phyloP scores from a whole-genome alignment of 2,113 vertebrate species.

The Chiloscyllium plagiosum region DNA sequence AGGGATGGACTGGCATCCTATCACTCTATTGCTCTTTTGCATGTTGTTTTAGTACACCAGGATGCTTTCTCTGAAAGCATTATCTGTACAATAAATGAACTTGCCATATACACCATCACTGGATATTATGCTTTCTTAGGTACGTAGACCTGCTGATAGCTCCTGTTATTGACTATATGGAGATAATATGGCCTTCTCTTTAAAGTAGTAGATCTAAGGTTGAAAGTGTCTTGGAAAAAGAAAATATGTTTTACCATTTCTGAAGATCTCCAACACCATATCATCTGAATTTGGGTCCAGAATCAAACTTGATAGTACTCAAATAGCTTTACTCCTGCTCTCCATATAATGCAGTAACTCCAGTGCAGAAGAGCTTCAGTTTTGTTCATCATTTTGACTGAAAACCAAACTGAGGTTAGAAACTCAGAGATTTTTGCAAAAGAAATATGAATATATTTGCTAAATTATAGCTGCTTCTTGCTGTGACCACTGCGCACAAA shows the following conservation, averaged over 20 bases:
- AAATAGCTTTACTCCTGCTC: not conserved
- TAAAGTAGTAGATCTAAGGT: not conserved
- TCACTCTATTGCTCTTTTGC: not conserved
- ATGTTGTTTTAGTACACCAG: not conserved
- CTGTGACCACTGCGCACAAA: not conserved
- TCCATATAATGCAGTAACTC: not conserved
- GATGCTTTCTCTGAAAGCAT: not conserved
- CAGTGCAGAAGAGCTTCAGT: not conserved
- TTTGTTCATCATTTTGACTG: not conserved
- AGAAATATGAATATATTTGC: not conserved
- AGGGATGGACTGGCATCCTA: not conserved
- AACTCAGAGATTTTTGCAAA: not conserved
- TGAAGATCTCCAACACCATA: not conserved
- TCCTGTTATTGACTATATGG: not conserved
- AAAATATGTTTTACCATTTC: not conserved
- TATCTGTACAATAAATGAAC: not conserved
- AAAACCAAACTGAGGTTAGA: not conserved
- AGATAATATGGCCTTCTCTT: not conserved
- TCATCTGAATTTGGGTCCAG: not conserved
- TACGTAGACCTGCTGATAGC: not conserved
- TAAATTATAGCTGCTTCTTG: not conserved
- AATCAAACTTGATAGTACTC: not conserved
- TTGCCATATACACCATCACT: not conserved
- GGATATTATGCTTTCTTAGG: not conserved
- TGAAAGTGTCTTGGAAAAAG: not conserved